These are phyloP conservation scores for Polypterus senegalus DNA, from an alignment of 2,113 vertebrate genomes.

Conservation along the genomic window DNA sequence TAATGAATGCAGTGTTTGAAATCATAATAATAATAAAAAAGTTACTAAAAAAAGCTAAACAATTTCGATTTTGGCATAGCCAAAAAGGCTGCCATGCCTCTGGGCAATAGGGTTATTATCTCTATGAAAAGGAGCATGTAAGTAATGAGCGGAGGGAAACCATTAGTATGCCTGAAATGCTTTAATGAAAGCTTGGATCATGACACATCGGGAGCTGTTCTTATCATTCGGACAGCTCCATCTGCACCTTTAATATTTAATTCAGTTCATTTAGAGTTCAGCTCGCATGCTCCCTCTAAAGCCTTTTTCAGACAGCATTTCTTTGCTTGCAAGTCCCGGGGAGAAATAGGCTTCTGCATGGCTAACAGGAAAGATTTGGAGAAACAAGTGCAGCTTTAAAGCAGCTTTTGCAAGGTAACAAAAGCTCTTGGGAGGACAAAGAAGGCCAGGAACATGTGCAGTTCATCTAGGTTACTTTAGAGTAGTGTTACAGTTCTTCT, in stretches of 20 bases:
- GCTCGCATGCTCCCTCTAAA: conserved; percentile 61
- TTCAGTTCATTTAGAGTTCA: conserved; percentile 96
- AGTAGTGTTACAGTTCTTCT: conserved; percentile 70
- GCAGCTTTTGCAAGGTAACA: conserved; percentile 57
- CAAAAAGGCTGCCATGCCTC: conserved; percentile 48
- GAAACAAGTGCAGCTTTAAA: conserved; percentile 53
- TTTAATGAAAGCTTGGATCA: conserved; percentile 93
- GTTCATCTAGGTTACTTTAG: conserved; percentile 73
- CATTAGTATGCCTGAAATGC: conserved; percentile 92
- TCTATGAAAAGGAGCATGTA: conserved; percentile 82
- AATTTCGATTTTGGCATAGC: conserved; percentile 41
- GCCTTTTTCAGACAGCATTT: conserved; percentile 67
- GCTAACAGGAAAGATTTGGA: conserved; percentile 77
- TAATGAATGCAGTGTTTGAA: too few species aligned
- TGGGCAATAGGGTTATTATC: conserved; percentile 76
- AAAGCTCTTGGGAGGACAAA: conserved; percentile 70
- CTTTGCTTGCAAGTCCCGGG: conserved; percentile 52
- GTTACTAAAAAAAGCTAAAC: conserved; percentile 27
- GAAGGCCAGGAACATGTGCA: conserved; percentile 72
- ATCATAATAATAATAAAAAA: conserved; percentile 12
- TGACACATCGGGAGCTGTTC: conserved; percentile 87
- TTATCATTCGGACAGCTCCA: conserved; percentile 96
- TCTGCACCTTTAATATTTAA: conserved; percentile 99
- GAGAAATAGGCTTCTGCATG: conserved; percentile 78
- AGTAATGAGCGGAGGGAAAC: conserved; percentile 81